Percentiles rank a stretch among this genome's conserved stretches.
Conservation (phyloP, 2,113 vertebrate genomes). For the Colaptes auratus region DNA sequence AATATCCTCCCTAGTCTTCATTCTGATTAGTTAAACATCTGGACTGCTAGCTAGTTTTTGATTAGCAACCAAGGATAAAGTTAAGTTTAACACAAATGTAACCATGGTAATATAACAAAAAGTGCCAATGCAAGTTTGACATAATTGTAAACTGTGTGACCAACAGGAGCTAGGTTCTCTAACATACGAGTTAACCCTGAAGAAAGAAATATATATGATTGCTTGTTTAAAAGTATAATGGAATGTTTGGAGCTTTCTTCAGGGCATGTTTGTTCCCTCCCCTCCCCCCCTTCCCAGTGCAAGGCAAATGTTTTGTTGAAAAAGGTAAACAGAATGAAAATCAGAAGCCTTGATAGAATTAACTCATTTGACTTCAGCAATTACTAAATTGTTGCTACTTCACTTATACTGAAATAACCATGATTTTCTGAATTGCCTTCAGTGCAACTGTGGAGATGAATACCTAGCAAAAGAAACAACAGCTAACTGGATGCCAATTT, state of each 20-base stretch:
- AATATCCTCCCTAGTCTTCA: not conserved
- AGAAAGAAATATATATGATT: not conserved
- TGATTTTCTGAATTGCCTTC: not conserved
- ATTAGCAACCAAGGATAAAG: not conserved
- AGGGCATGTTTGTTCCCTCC: not conserved
- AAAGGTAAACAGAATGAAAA: not conserved
- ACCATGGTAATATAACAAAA: not conserved
- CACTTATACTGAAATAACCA: not conserved
- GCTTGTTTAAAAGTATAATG: not conserved
- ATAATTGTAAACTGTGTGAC: not conserved
- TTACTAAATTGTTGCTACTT: not conserved
- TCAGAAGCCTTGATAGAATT: not conserved
- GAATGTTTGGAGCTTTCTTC: not conserved
- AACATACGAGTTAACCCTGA: not conserved
- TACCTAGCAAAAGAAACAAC: not conserved
- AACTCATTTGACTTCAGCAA: not conserved
- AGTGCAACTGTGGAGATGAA: not conserved
- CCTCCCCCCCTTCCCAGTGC: not conserved
- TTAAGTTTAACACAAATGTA: not conserved
- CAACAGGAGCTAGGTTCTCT: not conserved
- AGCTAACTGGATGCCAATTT: not conserved
- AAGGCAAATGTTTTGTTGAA: not conserved
- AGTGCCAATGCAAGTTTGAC: not conserved
- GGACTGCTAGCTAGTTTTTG: not conserved
- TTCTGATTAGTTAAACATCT: not conserved